Evolutionary conservation across 2,113 vertebrate species (phyloP).

Genomic region (Protobothrops flavoviridis): DNA sequence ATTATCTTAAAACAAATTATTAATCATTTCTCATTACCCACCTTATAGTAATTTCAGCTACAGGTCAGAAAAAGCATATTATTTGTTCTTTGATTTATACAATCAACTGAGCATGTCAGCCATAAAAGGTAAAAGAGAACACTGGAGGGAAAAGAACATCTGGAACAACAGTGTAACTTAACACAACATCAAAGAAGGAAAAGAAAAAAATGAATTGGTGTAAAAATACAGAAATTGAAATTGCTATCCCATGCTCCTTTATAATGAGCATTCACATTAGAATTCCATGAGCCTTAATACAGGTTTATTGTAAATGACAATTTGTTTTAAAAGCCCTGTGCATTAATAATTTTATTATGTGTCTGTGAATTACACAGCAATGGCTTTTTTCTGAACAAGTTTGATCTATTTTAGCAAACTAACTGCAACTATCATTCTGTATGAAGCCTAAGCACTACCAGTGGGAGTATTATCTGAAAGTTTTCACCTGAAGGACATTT

Average conservation of each 20-base stretch:
- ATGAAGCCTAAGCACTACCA: neutral
- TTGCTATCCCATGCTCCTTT: neutral
- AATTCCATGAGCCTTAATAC: neutral
- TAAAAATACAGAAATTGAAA: neutral
- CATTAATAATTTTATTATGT: neutral
- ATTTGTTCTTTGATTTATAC: neutral
- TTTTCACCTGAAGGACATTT: neutral
- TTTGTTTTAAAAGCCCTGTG: neutral
- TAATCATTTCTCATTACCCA: neutral
- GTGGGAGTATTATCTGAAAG: neutral
- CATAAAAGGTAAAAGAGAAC: neutral
- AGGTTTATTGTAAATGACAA: slow-evolving; percentile 5
- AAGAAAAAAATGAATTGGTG: slow-evolving; percentile 5
- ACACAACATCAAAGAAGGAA: slow-evolving; percentile 58
- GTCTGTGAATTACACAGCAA: neutral
- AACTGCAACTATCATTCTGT: neutral
- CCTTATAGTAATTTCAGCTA: neutral
- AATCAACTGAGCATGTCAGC: neutral
- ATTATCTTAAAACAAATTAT: neutral
- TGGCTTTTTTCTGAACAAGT: neutral
- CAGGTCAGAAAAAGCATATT: neutral
- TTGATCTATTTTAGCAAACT: neutral
- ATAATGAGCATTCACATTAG: neutral
- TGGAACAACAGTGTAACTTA: slow-evolving; percentile 43
- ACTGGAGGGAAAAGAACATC: neutral